phyloP scores from a whole-genome alignment of 2,888 invertebrate genomes.

The Athalia cordata region DNA sequence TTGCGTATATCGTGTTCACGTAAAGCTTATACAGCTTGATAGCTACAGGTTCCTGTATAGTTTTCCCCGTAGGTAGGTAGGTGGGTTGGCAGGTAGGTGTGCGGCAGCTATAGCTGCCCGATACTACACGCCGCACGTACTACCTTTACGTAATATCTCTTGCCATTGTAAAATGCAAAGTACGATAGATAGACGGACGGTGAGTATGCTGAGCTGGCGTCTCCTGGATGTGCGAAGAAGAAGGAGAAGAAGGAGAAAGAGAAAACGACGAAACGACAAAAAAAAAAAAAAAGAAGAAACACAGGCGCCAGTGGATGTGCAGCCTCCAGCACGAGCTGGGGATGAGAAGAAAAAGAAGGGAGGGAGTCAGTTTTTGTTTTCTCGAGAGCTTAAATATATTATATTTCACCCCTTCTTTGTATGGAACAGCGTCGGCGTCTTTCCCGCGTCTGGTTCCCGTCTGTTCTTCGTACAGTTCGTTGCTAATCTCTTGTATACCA shows the following conservation, averaged over 20 bases:
- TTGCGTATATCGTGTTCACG: constrained; percentile 16
- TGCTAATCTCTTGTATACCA: background rate
- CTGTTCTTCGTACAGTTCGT: background rate
- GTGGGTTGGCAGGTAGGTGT: constrained; percentile 4
- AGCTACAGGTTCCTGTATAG: constrained; percentile 29
- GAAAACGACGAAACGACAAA: too few relatives aligned
- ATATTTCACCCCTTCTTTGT: too few relatives aligned
- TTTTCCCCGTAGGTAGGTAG: background rate
- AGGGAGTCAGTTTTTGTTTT: constrained; percentile 62
- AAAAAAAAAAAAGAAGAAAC: too few relatives aligned
- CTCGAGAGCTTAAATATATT: constrained; percentile 62
- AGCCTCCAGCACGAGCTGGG: constrained; percentile 24
- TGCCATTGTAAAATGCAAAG: constrained; percentile 69
- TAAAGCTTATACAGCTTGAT: constrained; percentile 2
- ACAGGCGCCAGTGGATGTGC: too few relatives aligned
- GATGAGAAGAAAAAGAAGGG: constrained; percentile 48
- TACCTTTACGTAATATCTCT: constrained; percentile 69
- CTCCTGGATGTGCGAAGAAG: constrained; percentile 48
- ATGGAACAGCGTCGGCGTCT: background rate
- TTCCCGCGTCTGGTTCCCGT: background rate
- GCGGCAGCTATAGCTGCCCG: too few relatives aligned
- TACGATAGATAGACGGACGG: constrained; percentile 20
- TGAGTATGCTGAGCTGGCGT: constrained; percentile 36
- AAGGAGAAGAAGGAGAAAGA: background rate
- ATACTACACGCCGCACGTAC: constrained; percentile 50